These are phyloP conservation scores for Pseudococcus jackbeardsleyi DNA, from an alignment of 2,888 invertebrate species.

Conservation along the genomic window DNA sequence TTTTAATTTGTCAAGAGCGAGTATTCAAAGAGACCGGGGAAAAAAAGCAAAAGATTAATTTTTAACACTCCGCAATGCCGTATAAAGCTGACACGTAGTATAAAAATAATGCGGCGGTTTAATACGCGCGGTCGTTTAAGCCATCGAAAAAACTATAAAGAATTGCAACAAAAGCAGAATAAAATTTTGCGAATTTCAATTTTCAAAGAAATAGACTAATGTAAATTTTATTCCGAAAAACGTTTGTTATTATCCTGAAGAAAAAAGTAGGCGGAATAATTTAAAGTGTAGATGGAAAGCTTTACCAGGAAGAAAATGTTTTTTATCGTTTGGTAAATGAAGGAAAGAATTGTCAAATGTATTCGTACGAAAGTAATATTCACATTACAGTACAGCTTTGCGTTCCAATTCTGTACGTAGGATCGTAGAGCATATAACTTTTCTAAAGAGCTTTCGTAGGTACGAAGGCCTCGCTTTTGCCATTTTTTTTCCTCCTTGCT, in stretches of 20 bases:
- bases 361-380: slow-evolving; percentile 47
- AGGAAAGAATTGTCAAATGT: slow-evolving; percentile 36
- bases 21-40: neutral
- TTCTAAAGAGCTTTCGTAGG: neutral
- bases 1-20: neutral
- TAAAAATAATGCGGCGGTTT: slow-evolving; percentile 19
- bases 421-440: neutral
- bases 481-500: neutral
- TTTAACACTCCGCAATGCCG: neutral
- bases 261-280: slow-evolving; percentile 46
- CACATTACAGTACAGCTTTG: neutral
- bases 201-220: slow-evolving; percentile 39
- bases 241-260: slow-evolving; percentile 27
- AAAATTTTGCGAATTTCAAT: slow-evolving; percentile 51
- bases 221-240: slow-evolving; percentile 43
- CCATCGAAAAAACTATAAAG: slow-evolving; percentile 29
- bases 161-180: slow-evolving; percentile 40
- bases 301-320: slow-evolving; percentile 45
- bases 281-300: slow-evolving; percentile 8
- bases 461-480: neutral
- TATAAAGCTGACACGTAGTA: slow-evolving; percentile 1
- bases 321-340: slow-evolving; percentile 52
- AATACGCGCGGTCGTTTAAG: neutral
- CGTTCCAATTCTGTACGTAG: neutral
- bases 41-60: neutral